Evolutionary conservation across 1,140 invertebrate genomes (phyloP), one percentile per base, ranked within the genome.

Genomic region (Drosophila dunni): DNA sequence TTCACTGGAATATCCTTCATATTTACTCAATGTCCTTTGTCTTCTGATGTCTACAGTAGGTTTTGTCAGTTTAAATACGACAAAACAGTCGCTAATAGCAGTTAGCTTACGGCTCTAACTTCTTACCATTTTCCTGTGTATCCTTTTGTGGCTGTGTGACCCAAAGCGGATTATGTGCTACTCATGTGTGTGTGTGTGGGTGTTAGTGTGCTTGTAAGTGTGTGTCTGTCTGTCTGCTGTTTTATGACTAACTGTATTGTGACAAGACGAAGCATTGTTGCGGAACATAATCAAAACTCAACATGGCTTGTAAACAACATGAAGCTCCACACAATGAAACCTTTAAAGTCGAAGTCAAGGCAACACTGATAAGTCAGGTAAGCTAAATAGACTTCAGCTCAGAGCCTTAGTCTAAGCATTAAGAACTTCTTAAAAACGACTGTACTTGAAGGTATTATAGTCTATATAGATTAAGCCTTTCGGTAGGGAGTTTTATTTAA

Each of bases 121-220:
- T 15, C 46, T 53, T 34, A 33, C 9, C 38, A 7, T 36, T 7
- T 8, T 24, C 24, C 7, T n/a, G 24, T 50, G 17, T 56, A 51
- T 69, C 34, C 42, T 44, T 69, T 75, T 69, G 58, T 75, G 66
- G 44, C 15, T 53, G 58, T 48, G 45, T 75, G 69, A 75, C 42
- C 44, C 63, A 69, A 75, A 75, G 58, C 66, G 44, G 72, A 58
- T 75, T 75, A 75, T 17, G 29, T 63, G 13, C 38, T 61, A 33
- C 40, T n/a, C 15, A 17, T 36, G 9, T 24, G 33, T 34, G 33
- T 29, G 36, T 53, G 24, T 54, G 24, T 53, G 24, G 46, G 24
- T 53, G 20, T 15, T 17, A 34, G 11, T 36, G 33, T 42, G 40
- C 36, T 13, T 53, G 24, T 54, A 15, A 45, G 13, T 53, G 45